Evolutionary conservation across 1,140 invertebrate genomes (phyloP).

Genomic region (Bilobella aurantiaca): DNA sequence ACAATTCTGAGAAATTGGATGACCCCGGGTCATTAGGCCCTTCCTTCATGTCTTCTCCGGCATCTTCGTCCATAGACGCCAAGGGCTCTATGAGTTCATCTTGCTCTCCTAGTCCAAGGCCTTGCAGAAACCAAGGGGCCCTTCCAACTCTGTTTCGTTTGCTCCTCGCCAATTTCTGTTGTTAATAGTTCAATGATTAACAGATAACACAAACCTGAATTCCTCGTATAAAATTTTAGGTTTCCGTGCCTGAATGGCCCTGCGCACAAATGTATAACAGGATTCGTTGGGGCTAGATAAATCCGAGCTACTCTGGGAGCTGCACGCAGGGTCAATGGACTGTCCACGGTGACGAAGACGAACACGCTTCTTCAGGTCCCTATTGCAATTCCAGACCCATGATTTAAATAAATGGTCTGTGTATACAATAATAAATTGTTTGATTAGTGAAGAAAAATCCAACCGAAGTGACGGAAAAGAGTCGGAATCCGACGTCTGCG

Average conservation of each 20-base stretch:
- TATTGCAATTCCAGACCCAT: conserved; percentile 13
- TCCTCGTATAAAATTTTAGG: too few relatives aligned
- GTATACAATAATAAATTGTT: background rate
- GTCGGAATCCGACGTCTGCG: conserved; percentile 52
- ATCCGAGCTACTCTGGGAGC: conserved; percentile 67
- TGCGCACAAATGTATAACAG: conserved; percentile 82
- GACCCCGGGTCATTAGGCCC: conserved; percentile 52
- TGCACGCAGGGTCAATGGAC: conserved; percentile 48
- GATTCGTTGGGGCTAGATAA: conserved; percentile 83
- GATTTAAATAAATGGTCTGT: background rate
- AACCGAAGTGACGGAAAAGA: conserved; percentile 42
- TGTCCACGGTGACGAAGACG: conserved; percentile 45
- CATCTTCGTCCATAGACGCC: conserved; percentile 22
- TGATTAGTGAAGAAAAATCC: background rate
- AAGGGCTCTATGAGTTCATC: conserved; percentile 12
- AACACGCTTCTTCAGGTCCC: conserved; percentile 39
- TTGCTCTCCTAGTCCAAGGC: conserved; percentile 49
- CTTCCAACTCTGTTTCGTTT: conserved; percentile 46
- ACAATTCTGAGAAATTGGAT: conserved; percentile 27
- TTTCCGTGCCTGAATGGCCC: conserved; percentile 69
- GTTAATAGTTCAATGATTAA: too few relatives aligned
- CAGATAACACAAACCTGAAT: too few relatives aligned
- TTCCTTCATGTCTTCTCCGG: background rate
- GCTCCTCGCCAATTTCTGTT: conserved; percentile 62
- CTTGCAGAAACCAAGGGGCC: conserved; percentile 59